These are phyloP conservation scores for Enteromius anoplus DNA, from an alignment of 2,797 vertebrate species.

Conservation along the genomic window DNA sequence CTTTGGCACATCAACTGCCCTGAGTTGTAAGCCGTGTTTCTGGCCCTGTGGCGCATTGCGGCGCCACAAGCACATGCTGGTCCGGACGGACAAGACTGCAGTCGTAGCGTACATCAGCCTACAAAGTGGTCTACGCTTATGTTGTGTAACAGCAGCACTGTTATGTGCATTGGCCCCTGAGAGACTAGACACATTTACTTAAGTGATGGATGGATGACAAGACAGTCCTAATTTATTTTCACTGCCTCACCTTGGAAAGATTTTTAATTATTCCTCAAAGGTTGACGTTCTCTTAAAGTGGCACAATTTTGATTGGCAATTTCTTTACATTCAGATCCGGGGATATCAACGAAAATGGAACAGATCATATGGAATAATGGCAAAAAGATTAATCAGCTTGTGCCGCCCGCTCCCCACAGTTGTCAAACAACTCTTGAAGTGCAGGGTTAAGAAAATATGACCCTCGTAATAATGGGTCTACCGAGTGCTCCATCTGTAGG, in stretches of 20 bases:
- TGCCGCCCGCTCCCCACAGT: neutral
- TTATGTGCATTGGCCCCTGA: neutral
- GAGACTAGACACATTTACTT: conserved; percentile 26
- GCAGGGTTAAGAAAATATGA: conserved; percentile 30
- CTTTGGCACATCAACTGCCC: too few relatives aligned
- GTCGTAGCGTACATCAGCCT: too few relatives aligned
- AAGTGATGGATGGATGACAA: conserved; percentile 27
- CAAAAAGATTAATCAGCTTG: conserved; percentile 17
- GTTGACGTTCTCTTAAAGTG: conserved; percentile 24
- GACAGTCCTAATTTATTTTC: conserved; percentile 38
- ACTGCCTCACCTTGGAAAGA: conserved; percentile 33
- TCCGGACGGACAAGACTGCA: too few relatives aligned
- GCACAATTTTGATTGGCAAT: conserved; percentile 1
- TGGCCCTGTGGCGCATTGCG: too few relatives aligned
- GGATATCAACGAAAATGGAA: neutral
- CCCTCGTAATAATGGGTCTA: neutral
- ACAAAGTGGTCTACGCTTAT: neutral
- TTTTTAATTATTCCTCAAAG: conserved; percentile 32
- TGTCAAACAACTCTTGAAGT: conserved; percentile 32
- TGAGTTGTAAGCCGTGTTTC: too few relatives aligned
- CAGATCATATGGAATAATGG: neutral
- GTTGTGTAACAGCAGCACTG: neutral
- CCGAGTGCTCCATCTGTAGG: neutral
- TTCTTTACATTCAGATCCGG: conserved; percentile 1
- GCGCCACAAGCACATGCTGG: too few relatives aligned